phyloP scores from a whole-genome alignment of 2,797 vertebrate species.

The Botia almorhae region DNA sequence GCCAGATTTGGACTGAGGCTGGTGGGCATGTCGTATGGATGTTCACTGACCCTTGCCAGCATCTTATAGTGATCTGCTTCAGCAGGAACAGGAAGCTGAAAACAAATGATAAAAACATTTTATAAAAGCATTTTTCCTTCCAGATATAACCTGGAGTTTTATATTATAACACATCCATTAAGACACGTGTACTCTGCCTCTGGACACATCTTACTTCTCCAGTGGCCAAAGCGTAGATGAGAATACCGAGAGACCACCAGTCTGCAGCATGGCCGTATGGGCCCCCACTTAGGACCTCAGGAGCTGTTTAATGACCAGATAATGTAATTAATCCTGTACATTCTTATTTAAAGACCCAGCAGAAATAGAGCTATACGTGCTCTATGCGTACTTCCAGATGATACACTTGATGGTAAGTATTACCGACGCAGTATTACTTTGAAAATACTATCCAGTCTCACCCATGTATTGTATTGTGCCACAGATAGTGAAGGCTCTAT shows the following conservation, averaged over 20 bases:
- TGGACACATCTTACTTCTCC: slow-evolving; percentile 79
- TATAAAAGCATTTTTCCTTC: background rate
- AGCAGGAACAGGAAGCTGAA: slow-evolving; percentile 58
- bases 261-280: slow-evolving; percentile 91
- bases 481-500: slow-evolving; percentile 85
- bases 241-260: slow-evolving; percentile 90
- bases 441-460: slow-evolving; percentile 69
- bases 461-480: slow-evolving; percentile 94
- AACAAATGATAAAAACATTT: background rate
- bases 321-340: slow-evolving; percentile 8
- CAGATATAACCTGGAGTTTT: background rate
- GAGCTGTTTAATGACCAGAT: slow-evolving; percentile 74
- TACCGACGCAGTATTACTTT: background rate
- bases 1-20: slow-evolving; percentile 75
- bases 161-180: background rate
- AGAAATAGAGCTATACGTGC: background rate
- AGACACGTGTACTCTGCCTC: background rate
- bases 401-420: background rate
- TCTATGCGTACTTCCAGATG: slow-evolving; percentile 31
- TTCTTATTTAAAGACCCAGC: background rate
- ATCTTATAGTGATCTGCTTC: slow-evolving; percentile 77
- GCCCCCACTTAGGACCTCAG: slow-evolving; percentile 89
- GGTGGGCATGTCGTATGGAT: slow-evolving; percentile 61
- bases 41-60: background rate
- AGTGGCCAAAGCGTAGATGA: slow-evolving; percentile 83